These are phyloP conservation scores for Marisa cornuarietis DNA, from an alignment of 1,140 invertebrate species.

Conservation along the genomic window DNA sequence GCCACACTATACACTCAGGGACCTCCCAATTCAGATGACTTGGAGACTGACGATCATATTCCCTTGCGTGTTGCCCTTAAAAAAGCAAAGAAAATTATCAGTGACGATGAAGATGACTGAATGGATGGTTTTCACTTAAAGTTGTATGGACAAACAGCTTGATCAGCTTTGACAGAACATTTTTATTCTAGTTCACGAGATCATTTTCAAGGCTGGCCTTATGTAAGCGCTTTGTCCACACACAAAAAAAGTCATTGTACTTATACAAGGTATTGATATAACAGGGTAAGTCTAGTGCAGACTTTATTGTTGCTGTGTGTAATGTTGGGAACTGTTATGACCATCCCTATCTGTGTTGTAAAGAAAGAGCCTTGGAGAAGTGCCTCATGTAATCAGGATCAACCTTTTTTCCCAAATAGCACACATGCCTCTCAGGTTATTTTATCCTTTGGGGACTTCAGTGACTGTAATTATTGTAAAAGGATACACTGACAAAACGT, in stretches of 20 bases:
- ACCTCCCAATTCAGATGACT: conserved; percentile 39
- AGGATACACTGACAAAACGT: background rate
- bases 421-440: background rate
- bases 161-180: background rate
- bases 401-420: background rate
- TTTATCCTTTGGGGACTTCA: too few relatives aligned
- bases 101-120: conserved; percentile 37
- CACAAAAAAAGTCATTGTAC: too few relatives aligned
- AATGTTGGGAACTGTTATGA: background rate
- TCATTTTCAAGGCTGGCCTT: too few relatives aligned
- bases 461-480: background rate
- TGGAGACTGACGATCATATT: conserved; percentile 53
- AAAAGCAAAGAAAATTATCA: conserved; percentile 33
- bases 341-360: background rate
- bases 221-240: too few relatives aligned
- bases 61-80: conserved; percentile 40
- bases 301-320: background rate
- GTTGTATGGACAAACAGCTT: background rate
- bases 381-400: too few relatives aligned
- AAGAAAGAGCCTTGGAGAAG: too few relatives aligned
- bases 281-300: background rate
- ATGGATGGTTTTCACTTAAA: background rate
- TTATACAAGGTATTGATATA: background rate
- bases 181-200: background rate
- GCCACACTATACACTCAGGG: conserved; percentile 49